Conservation (phyloP, 1,140 invertebrate species). For the Pomacea maculata region DNA sequence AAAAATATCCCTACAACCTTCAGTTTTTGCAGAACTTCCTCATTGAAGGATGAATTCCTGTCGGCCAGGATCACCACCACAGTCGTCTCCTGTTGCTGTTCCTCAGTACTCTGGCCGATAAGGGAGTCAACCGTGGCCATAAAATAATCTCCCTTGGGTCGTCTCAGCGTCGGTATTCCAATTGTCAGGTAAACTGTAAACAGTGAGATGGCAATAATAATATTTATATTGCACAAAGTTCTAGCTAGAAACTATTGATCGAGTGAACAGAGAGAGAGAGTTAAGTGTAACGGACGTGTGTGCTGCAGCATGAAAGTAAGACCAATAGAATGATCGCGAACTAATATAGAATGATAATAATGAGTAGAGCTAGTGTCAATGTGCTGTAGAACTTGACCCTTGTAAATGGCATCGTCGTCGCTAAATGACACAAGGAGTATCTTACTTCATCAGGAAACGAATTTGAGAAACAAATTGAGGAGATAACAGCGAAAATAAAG, state of each 20-base stretch:
- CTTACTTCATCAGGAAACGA: background rate
- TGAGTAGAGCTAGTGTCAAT: background rate
- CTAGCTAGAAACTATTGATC: background rate
- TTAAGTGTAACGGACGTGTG: background rate
- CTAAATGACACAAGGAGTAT: background rate
- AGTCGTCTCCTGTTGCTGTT: conserved; percentile 33
- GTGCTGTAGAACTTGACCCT: background rate
- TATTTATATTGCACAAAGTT: background rate
- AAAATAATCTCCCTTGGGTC: conserved; percentile 44
- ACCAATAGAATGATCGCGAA: background rate
- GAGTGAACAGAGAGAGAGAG: background rate
- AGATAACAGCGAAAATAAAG: background rate
- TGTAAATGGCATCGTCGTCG: background rate
- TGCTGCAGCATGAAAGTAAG: background rate
- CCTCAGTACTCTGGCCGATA: conserved; percentile 31
- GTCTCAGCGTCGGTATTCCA: conserved; percentile 53
- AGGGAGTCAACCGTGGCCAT: conserved; percentile 46
- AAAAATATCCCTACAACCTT: background rate
- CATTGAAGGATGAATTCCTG: conserved; percentile 42
- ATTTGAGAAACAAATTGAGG: background rate
- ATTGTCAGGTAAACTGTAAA: conserved; percentile 54
- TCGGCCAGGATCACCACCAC: conserved; percentile 49
- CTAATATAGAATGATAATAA: background rate
- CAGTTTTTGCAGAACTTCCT: conserved; percentile 24
- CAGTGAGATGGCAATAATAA: background rate